Conservation (phyloP, 2,888 invertebrate species). For the Plagodis dolabraria region DNA sequence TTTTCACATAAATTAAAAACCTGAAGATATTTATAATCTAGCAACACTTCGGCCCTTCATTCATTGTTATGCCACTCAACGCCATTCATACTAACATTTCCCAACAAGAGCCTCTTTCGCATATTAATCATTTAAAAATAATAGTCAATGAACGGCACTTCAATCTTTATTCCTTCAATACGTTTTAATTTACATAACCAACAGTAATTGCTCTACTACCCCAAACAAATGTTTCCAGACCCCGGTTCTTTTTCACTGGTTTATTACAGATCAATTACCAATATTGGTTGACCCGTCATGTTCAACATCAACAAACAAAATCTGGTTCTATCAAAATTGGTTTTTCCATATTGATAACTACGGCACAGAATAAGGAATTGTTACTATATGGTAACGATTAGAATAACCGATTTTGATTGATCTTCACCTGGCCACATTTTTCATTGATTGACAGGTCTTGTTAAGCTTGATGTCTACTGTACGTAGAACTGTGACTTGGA, state of each 20-base stretch:
- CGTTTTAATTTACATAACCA: slow-evolving; percentile 41
- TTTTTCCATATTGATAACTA: slow-evolving; percentile 6
- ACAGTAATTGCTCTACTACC: slow-evolving; percentile 16
- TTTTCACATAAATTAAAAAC: not conserved
- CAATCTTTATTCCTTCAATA: slow-evolving; percentile 39
- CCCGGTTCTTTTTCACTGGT: slow-evolving; percentile 7
- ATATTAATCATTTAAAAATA: slow-evolving; percentile 30
- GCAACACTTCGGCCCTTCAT: slow-evolving; percentile 14
- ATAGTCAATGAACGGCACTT: slow-evolving; percentile 21
- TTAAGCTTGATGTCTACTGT: slow-evolving; percentile 16
- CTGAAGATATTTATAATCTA: not conserved
- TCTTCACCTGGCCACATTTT: slow-evolving; percentile 16
- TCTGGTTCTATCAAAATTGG: slow-evolving; percentile 5
- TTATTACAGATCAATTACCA: slow-evolving; percentile 26
- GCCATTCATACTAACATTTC: slow-evolving; percentile 33
- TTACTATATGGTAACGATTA: slow-evolving; percentile 3
- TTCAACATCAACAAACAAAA: not conserved
- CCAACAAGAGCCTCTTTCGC: slow-evolving; percentile 25
- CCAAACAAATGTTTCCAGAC: not conserved
- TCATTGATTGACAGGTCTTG: slow-evolving; percentile 22
- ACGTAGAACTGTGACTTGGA: slow-evolving; percentile 15
- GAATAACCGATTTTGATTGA: slow-evolving; percentile 23
- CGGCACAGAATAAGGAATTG: not conserved
- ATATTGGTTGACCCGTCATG: slow-evolving; percentile 20
- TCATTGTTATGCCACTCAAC: slow-evolving; percentile 26